Evolutionary conservation across 2,888 invertebrate genomes (phyloP).

Genomic region (Melieria crassipennis): DNA sequence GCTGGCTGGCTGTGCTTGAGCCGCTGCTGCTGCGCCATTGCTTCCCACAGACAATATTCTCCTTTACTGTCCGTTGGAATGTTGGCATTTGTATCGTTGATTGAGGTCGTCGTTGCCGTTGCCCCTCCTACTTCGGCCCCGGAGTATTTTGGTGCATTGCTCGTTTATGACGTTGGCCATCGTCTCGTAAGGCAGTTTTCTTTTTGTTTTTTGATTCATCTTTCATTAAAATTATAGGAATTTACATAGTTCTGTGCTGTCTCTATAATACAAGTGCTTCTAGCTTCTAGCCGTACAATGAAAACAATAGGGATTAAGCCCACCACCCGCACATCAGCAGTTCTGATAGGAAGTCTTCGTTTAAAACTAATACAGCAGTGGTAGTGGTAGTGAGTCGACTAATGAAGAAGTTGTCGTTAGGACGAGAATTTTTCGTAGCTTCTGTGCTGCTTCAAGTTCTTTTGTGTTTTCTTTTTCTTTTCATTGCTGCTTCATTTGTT

Average conservation of each 20-base stretch:
- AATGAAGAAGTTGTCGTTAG: conserved; percentile 63
- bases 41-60: conserved; percentile 5
- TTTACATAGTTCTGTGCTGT: background rate
- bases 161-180: conserved; percentile 34
- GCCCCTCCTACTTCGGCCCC: conserved; percentile 33
- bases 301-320: conserved; percentile 7
- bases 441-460: conserved; percentile 17
- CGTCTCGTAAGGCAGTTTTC: conserved; percentile 49
- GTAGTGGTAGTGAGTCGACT: conserved; percentile 50
- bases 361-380: conserved; percentile 26
- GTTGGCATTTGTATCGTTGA: background rate
- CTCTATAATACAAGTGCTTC: conserved; percentile 22
- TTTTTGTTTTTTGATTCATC: conserved; percentile 27
- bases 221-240: conserved; percentile 22
- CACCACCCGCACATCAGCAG: conserved; percentile 13
- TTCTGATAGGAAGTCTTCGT: background rate
- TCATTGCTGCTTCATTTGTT: conserved; percentile 20
- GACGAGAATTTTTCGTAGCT: conserved; percentile 59
- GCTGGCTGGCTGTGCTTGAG: background rate
- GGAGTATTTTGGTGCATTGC: conserved; percentile 55
- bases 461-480: conserved; percentile 15
- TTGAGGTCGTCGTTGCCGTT: background rate
- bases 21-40: background rate
- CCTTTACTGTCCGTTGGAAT: conserved; percentile 6
- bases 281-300: background rate